A percentile compares a stretch with the other conserved stretches of the same genome.
phyloP scores from a whole-genome alignment of 2,888 invertebrate genomes.

The Ecliptopera silaceata region DNA sequence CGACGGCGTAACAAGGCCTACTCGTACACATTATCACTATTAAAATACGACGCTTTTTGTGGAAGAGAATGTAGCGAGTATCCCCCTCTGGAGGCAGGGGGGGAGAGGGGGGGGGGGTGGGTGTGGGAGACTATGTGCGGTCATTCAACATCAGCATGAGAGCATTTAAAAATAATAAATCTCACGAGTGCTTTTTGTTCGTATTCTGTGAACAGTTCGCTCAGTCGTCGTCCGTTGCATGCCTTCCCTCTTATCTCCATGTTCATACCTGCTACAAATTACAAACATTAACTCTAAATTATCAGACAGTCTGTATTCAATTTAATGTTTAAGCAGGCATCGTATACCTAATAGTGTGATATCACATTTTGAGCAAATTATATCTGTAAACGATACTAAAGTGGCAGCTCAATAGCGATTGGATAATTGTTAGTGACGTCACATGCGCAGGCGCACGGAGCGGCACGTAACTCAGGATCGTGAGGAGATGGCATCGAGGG shows the following conservation, averaged over 20 bases:
- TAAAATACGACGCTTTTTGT: conserved; percentile 29
- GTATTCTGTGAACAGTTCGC: conserved; percentile 5
- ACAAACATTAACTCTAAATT: background rate
- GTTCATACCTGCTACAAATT: background rate
- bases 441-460: conserved; percentile 24
- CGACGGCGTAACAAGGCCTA: conserved; percentile 24
- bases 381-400: conserved; percentile 10
- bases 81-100: background rate
- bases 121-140: conserved; percentile 23
- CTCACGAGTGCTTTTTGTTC: conserved; percentile 8
- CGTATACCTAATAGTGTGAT: too few species aligned
- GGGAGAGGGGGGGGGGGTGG: background rate
- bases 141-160: conserved; percentile 19
- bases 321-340: too few species aligned
- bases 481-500: conserved; percentile 30
- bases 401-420: conserved; percentile 12
- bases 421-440: conserved; percentile 32
- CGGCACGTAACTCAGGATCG: conserved; percentile 44
- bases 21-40: conserved; percentile 29
- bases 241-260: background rate
- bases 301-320: too few species aligned
- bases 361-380: conserved; percentile 7
- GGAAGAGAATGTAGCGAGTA: conserved; percentile 22
- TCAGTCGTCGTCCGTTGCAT: background rate
- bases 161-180: conserved; percentile 17